Base-by-base conservation (phyloP, 2,888 invertebrate genomes). In the Bugulina stolonifera region DNA sequence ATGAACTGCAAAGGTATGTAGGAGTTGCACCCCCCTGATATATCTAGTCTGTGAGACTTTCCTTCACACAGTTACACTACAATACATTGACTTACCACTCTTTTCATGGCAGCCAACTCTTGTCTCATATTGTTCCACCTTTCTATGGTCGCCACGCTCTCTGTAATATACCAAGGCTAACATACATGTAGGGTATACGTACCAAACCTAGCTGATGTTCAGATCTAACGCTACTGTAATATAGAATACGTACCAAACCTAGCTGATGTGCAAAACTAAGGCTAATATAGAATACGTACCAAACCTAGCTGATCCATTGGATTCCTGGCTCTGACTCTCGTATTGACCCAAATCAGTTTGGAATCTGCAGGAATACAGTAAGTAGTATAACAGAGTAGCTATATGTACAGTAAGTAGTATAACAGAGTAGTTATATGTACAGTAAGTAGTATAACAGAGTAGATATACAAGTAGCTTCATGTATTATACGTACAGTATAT, bases 121-220 rank as follows among this genome's bases (percentile, higher is more conserved):
- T 27, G 29, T 64, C 64, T 64, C 64, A 64, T 64, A n/a, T 18
- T n/a, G n/a, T 64, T 64, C 64, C 64, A 64, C 2, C 25, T 25
- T n/a, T 64, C 32, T 64, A 64, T 64, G 2, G 64, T 64, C 14
- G 10, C 32, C 32, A 27, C 27, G n/a, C 64, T 64, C 64, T 64
- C 64, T 64, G 34, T 14, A 64, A 55, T 23, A 64, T 43, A 43
- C 43, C n/a, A n/a, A n/a, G n/a, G n/a, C n/a, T n/a, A n/a, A n/a
- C n/a, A n/a, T n/a, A n/a, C n/a, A n/a, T n/a, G n/a, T n/a, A n/a
- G n/a, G n/a, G n/a, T n/a, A n/a, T n/a, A n/a, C n/a, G n/a, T n/a
- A n/a, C n/a, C n/a, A n/a, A n/a, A n/a, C n/a, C n/a, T n/a, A n/a
- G n/a, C 43, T 43, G 43, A 43, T 43, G 18, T 18, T 10, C 43